phyloP scores from a whole-genome alignment of 2,888 invertebrate species.

The Catocala sponsa region DNA sequence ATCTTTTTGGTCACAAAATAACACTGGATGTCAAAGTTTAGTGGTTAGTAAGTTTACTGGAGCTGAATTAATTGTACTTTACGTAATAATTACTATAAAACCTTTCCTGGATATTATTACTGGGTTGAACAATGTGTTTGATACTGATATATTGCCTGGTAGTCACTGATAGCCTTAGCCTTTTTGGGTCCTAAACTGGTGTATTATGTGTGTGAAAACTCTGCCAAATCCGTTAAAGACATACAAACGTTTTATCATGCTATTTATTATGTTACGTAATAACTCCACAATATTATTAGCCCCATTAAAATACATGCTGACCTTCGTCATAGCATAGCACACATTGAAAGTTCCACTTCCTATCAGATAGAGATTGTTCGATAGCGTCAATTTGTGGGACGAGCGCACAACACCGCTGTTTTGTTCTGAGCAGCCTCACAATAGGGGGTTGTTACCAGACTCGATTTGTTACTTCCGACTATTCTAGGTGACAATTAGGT shows the following conservation, averaged over 20 bases:
- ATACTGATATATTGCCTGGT: no score
- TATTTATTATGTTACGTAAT: background rate
- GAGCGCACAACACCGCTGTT: conserved; percentile 28
- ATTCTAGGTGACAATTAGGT: conserved; percentile 35
- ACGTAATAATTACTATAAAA: no score
- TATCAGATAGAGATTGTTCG: conserved; percentile 51
- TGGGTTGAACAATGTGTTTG: no score
- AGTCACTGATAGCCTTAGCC: background rate
- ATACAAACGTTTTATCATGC: no score
- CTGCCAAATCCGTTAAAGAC: no score
- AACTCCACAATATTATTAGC: background rate
- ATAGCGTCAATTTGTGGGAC: conserved; percentile 49
- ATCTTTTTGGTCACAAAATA: no score
- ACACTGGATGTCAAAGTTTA: no score
- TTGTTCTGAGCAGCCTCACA: conserved; percentile 29
- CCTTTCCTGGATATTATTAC: no score
- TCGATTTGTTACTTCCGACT: conserved; percentile 44
- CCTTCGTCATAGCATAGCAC: conserved; percentile 34
- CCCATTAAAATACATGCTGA: conserved; percentile 18
- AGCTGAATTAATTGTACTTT: no score
- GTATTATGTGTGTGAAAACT: background rate
- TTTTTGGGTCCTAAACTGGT: background rate
- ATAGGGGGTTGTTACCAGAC: conserved; percentile 25
- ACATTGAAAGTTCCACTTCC: conserved; percentile 43
- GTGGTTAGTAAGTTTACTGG: no score